Evolutionary conservation across 2,113 vertebrate genomes (phyloP).

Genomic region (Cranoglanis bouderius): DNA sequence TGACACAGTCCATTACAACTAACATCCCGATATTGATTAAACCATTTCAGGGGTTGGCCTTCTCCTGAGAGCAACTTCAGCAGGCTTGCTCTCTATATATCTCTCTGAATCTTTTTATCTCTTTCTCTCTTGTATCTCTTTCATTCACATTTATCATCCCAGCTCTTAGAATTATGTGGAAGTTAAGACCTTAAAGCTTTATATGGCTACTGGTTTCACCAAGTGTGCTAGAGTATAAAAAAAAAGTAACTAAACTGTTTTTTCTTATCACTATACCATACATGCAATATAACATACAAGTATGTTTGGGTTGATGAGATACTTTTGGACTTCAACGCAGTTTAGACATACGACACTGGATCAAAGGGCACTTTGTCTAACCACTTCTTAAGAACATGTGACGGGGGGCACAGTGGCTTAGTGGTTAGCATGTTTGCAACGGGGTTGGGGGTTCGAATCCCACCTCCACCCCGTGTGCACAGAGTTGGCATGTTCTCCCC

Average conservation of each 20-base stretch:
- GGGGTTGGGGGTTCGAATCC: too few species aligned
- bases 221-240: slow-evolving; percentile 47
- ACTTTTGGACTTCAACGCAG: not conserved
- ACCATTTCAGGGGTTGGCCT: slow-evolving; percentile 82
- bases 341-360: not conserved
- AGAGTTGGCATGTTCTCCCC: too few species aligned
- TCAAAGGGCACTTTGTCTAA: not conserved
- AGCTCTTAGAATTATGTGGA: slow-evolving; percentile 70
- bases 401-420: too few species aligned
- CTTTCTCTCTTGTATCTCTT: slow-evolving; percentile 18
- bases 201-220: slow-evolving; percentile 48
- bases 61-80: slow-evolving; percentile 72
- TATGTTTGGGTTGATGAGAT: not conserved
- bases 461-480: too few species aligned
- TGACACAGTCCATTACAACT: slow-evolving; percentile 88
- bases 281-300: not conserved
- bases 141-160: slow-evolving; percentile 51
- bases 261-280: not conserved
- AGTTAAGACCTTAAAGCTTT: slow-evolving; percentile 68
- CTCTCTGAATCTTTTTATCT: slow-evolving; percentile 17
- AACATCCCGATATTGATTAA: slow-evolving; percentile 94
- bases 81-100: slow-evolving; percentile 67
- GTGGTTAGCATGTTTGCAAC: too few species aligned
- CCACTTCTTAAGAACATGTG: not conserved
- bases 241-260: not conserved